Conservation (phyloP, 2,888 invertebrate species). For the Drosophila formosana region DNA sequence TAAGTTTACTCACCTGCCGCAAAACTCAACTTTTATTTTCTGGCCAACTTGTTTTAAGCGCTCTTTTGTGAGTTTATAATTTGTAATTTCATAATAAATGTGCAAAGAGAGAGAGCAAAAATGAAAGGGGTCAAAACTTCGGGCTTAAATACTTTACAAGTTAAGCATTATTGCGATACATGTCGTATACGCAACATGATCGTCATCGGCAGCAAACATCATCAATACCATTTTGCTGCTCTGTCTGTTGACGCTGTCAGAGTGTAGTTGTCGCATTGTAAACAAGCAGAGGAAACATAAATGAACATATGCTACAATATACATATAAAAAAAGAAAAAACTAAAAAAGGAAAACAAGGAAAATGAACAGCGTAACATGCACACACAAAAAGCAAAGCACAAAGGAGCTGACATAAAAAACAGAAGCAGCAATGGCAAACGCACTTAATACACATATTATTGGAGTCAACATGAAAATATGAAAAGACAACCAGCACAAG, state of each 20-base stretch:
- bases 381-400: constrained; percentile 23
- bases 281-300: constrained; percentile 59
- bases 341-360: constrained; percentile 35
- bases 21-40: constrained; percentile 40
- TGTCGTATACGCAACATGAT: constrained; percentile 39
- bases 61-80: constrained; percentile 45
- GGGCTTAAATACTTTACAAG: constrained; percentile 17
- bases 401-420: constrained; percentile 22
- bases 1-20: constrained; percentile 71
- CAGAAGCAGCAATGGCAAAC: constrained; percentile 22
- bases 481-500: constrained; percentile 39
- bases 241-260: constrained; percentile 52
- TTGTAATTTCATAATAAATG: constrained; percentile 46
- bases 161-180: constrained; percentile 47
- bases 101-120: constrained; percentile 5
- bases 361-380: constrained; percentile 43
- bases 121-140: constrained; percentile 20
- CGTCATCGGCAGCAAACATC: constrained; percentile 17
- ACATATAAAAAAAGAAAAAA: constrained; percentile 8
- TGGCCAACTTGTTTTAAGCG: constrained; percentile 41
- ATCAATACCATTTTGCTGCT: constrained; percentile 54
- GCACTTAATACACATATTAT: constrained; percentile 58
- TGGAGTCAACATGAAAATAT: constrained; percentile 55
- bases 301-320: constrained; percentile 51
- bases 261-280: constrained; percentile 49